These are phyloP conservation scores for Yponomeuta malinellus DNA, from an alignment of 2,888 invertebrate genomes.

Conservation along the genomic window DNA sequence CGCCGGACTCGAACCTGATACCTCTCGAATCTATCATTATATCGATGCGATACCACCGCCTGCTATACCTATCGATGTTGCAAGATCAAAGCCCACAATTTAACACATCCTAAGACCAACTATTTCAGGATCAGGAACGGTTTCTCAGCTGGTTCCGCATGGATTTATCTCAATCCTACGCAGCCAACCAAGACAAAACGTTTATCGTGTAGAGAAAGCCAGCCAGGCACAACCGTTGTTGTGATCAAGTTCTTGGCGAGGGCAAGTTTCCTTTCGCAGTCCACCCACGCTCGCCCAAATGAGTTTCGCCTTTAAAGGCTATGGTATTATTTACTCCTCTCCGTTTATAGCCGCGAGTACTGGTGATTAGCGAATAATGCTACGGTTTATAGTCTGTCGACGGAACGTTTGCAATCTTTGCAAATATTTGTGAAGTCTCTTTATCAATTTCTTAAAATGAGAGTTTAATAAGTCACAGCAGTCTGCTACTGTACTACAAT, in stretches of 20 bases:
- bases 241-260: neutral
- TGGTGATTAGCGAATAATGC: neutral
- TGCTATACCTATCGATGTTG: too few relatives aligned
- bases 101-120: too few relatives aligned
- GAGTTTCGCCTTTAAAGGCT: neutral
- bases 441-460: too few relatives aligned
- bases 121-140: too few relatives aligned
- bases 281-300: neutral
- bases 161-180: neutral
- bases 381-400: neutral
- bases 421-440: too few relatives aligned
- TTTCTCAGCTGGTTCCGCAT: neutral
- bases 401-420: neutral
- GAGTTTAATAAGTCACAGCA: too few relatives aligned
- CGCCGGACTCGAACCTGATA: too few relatives aligned
- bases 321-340: neutral
- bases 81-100: too few relatives aligned
- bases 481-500: too few relatives aligned
- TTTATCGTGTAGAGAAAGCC: neutral
- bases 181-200: neutral
- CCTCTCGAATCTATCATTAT: too few relatives aligned
- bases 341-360: neutral
- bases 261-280: slow-evolving; percentile 2
- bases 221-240: neutral
- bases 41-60: too few relatives aligned